Conservation (phyloP, 2,888 invertebrate species). For the Torymus auratus region DNA sequence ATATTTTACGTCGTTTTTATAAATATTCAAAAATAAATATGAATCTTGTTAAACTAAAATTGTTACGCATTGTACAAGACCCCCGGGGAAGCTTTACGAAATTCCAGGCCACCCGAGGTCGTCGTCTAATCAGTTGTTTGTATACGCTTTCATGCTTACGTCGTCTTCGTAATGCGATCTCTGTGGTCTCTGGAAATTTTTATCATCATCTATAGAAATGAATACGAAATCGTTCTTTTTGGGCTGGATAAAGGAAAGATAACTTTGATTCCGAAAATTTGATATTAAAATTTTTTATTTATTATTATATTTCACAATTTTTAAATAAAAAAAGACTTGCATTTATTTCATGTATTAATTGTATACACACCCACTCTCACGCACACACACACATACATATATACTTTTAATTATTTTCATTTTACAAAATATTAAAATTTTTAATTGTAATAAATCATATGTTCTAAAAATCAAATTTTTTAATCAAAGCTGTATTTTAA, state of each 20-base stretch:
- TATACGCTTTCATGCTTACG: slow-evolving; percentile 6
- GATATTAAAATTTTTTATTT: too few species aligned
- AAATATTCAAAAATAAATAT: neutral
- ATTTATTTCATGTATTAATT: too few species aligned
- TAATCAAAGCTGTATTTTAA: neutral
- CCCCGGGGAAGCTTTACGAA: slow-evolving; percentile 48
- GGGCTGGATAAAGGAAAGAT: too few species aligned
- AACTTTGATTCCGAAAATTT: too few species aligned
- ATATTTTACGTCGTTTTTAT: neutral
- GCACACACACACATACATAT: too few species aligned
- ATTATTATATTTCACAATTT: too few species aligned
- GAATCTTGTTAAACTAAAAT: neutral
- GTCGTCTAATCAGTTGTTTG: slow-evolving; percentile 53
- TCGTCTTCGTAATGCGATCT: slow-evolving; percentile 19
- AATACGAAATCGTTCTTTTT: too few species aligned
- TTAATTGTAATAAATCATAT: neutral
- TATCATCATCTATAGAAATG: too few species aligned
- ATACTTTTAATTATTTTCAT: neutral
- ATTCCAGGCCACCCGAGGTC: slow-evolving; percentile 22
- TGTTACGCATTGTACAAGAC: slow-evolving; percentile 18
- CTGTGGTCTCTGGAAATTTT: too few species aligned
- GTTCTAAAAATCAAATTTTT: neutral
- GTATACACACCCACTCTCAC: too few species aligned
- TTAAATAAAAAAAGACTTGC: too few species aligned
- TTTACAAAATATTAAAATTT: neutral